These are phyloP conservation scores for Carettochelys insculpta DNA, from an alignment of 2,113 vertebrate species.

Conservation along the genomic window DNA sequence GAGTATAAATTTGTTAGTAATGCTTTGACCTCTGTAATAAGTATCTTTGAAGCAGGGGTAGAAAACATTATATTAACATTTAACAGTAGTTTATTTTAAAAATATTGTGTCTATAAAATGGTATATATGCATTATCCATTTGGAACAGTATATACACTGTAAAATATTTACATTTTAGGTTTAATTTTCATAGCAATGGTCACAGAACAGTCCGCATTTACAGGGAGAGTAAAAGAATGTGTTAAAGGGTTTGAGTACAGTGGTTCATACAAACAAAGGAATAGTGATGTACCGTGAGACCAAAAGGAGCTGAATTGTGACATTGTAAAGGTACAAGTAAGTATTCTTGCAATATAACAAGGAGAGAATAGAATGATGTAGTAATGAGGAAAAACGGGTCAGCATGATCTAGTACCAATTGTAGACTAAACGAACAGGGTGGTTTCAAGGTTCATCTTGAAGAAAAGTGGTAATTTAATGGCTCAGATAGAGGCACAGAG, in stretches of 20 bases:
- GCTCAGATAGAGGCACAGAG: not conserved
- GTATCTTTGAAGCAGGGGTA: not conserved
- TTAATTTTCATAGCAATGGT: not conserved
- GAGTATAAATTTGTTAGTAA: not conserved
- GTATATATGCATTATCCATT: not conserved
- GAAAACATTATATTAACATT: not conserved
- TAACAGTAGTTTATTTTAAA: no score
- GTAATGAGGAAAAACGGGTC: not conserved
- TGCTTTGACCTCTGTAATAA: not conserved
- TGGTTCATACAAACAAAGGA: not conserved
- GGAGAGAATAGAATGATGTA: not conserved
- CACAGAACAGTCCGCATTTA: not conserved
- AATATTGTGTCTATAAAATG: no score
- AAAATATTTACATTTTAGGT: not conserved
- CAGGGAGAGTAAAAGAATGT: not conserved
- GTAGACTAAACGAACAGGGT: not conserved
- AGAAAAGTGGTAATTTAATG: not conserved
- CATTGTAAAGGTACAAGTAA: not conserved
- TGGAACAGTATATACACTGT: not conserved
- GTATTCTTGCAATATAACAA: not conserved
- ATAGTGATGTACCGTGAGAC: not conserved
- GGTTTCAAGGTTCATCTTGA: accelerated
- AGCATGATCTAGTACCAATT: not conserved
- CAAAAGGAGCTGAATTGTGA: not conserved
- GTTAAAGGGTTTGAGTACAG: not conserved